These are phyloP conservation scores for Otolemur crassicaudatus DNA, from an alignment of 2,797 vertebrate species.

Conservation along the genomic window DNA sequence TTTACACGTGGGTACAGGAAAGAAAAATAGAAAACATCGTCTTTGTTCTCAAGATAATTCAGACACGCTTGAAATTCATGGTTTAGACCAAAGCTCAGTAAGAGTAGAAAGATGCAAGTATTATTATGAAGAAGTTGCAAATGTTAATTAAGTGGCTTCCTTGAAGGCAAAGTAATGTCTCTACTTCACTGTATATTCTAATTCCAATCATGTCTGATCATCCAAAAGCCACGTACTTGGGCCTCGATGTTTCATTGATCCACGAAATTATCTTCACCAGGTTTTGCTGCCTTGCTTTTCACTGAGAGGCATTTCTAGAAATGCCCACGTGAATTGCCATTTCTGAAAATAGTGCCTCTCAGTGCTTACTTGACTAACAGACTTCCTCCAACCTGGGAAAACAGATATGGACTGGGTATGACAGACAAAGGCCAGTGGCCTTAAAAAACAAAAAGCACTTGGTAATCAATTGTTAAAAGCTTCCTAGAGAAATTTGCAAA, in stretches of 20 bases:
- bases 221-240: background rate
- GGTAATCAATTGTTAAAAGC: background rate
- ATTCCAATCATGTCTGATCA: background rate
- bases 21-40: slow-evolving; percentile 53
- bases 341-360: slow-evolving; percentile 38
- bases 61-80: background rate
- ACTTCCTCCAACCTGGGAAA: slow-evolving; percentile 16
- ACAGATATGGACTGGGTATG: too few relatives aligned
- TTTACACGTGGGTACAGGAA: background rate
- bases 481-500: background rate
- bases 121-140: background rate
- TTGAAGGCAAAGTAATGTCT: background rate
- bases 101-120: background rate
- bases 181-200: background rate
- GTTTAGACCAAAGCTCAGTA: background rate
- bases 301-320: slow-evolving; percentile 39
- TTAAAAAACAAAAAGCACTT: slow-evolving; percentile 23
- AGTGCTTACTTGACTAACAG: background rate
- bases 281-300: slow-evolving; percentile 43
- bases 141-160: background rate
- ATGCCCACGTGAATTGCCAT: background rate
- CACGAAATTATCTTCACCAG: background rate
- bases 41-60: slow-evolving; percentile 5
- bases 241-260: background rate
- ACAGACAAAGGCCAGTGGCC: background rate